Conservation (phyloP, 2,888 invertebrate genomes). For the Parnassius apollo region DNA sequence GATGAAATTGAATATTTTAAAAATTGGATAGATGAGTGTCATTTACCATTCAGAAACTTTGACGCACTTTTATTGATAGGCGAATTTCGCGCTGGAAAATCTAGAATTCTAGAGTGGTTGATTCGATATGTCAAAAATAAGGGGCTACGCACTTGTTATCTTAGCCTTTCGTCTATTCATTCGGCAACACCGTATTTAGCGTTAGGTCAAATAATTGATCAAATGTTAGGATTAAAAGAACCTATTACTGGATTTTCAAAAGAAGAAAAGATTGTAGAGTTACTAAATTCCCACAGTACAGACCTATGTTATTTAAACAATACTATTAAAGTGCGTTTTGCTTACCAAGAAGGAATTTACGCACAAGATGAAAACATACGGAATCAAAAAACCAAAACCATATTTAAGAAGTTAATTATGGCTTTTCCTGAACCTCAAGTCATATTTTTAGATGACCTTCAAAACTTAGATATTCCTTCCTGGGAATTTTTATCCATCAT, state of each 20-base stretch:
- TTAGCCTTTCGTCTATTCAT: constrained; percentile 64
- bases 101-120: constrained; percentile 78
- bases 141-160: constrained; percentile 45
- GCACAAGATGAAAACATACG: constrained; percentile 55
- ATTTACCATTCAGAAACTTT: constrained; percentile 52
- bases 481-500: constrained; percentile 68
- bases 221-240: constrained; percentile 59
- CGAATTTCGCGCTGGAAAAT: constrained; percentile 80
- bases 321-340: constrained; percentile 76
- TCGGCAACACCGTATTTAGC: constrained; percentile 67
- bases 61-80: constrained; percentile 81
- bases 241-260: constrained; percentile 60
- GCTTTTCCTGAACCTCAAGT: constrained; percentile 52
- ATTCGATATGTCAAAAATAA: constrained; percentile 52
- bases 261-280: constrained; percentile 63
- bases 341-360: constrained; percentile 64
- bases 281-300: constrained; percentile 53
- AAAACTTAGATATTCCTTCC: constrained; percentile 69
- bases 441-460: constrained; percentile 74
- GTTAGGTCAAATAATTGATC: constrained; percentile 67
- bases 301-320: constrained; percentile 80
- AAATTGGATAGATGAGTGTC: constrained; percentile 52
- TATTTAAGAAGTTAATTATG: constrained; percentile 62
- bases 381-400: constrained; percentile 56
- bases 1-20: constrained; percentile 73